These are phyloP conservation scores for Taxidea taxus DNA, from an alignment of 2,113 vertebrate genomes.

Conservation along the genomic window DNA sequence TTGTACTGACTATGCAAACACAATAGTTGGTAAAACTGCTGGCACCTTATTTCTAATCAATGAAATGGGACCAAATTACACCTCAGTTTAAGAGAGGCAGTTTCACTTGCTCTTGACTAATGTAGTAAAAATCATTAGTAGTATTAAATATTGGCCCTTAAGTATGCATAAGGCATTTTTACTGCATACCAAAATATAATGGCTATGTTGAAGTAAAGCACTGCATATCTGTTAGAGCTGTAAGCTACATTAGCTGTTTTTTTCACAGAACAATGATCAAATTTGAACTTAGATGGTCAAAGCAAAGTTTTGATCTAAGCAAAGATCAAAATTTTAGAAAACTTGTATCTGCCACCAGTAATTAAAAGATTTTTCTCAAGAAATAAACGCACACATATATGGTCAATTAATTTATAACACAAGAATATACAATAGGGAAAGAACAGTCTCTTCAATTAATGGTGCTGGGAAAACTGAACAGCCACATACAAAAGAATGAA, in stretches of 20 bases:
- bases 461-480: background rate
- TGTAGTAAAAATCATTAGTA: background rate
- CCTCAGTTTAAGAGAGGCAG: background rate
- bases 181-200: background rate
- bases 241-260: background rate
- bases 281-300: background rate
- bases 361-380: background rate
- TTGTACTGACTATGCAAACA: background rate
- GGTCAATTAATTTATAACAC: background rate
- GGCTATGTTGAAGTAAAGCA: background rate
- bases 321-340: conserved; percentile 27
- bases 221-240: background rate
- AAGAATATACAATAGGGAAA: background rate
- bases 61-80: background rate
- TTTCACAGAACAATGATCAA: background rate
- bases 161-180: background rate
- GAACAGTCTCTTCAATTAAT: background rate
- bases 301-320: background rate
- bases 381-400: background rate
- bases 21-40: background rate
- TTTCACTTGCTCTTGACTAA: background rate
- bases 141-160: background rate
- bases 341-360: background rate
- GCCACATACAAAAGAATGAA: background rate
- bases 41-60: background rate